Evolutionary conservation across 92 coral and sea anemone genomes (phyloP), one percentile per base, ranked within the genome.

Genomic region (Phenganax subtilis): DNA sequence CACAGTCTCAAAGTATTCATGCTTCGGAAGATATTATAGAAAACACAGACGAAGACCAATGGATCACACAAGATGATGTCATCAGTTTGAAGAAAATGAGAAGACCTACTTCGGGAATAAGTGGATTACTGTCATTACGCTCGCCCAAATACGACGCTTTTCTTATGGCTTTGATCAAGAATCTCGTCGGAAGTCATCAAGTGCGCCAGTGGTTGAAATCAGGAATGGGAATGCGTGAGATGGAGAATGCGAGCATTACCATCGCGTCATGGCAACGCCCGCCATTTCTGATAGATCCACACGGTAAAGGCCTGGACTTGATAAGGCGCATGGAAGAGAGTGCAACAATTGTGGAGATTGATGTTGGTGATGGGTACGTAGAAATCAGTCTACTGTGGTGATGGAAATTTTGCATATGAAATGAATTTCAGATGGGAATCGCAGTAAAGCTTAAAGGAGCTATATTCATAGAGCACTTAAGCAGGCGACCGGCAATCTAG

Each of bases 231-330:
- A 88, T 91, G 20, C 86, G 98, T 74, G 88, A 86, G 86, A 88
- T 93, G 75, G 98, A 93, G 80, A 93, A 93, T 64, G 97, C 97
- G 7, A 90, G 92, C 51, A 85, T 93, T 71, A 91, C 93, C 57
- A 87, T 87, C 67, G 87, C 92, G 76, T 93, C 97, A 44, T 93
- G 98, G 98, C 97, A 92, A 73, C 86, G 98, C 31, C 93, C 89
- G n/a, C 89, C 98, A 6, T 86, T 93, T 61, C 85, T 93, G 12
- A 88, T 90, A 70, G 98, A 93, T 82, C 98, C 98, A 0, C 89
- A 93, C 60, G 89, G 85, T 77, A 93, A 85, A 83, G 89, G 93
- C 51, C 85, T 93, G 87, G 94, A 88, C 71, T 87, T 91, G 67
- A 87, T 93, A 37, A 88, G 98, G 85, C 85, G 82, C 86, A 73